Percentiles rank a stretch among this genome's conserved stretches.
Conservation (phyloP, 2,888 invertebrate genomes). For the Pasiphila rectangulata region DNA sequence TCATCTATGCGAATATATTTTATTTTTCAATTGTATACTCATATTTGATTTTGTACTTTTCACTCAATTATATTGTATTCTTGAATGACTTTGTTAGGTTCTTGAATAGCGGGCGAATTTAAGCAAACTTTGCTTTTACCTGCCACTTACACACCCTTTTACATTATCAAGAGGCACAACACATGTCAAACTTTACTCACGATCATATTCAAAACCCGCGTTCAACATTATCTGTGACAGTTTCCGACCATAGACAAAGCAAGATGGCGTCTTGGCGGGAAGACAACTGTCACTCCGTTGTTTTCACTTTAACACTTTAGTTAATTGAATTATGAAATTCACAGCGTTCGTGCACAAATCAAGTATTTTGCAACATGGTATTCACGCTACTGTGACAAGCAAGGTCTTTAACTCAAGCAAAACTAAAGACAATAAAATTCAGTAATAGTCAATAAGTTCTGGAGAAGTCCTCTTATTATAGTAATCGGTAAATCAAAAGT, state of each 20-base stretch:
- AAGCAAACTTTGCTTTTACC: no score
- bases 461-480: no score
- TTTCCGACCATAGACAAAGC: conserved; percentile 42
- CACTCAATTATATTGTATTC: no score
- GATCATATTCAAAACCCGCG: conserved; percentile 76
- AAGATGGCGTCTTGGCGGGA: conserved; percentile 47
- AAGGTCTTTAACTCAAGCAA: background rate
- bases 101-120: no score
- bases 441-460: no score
- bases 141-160: no score
- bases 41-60: no score
- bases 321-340: conserved; percentile 4
- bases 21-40: no score
- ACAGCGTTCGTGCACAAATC: background rate
- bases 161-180: no score
- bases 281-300: conserved; percentile 36
- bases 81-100: no score
- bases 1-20: no score
- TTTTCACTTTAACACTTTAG: conserved; percentile 20
- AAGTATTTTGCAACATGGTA: background rate
- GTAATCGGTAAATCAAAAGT: background rate
- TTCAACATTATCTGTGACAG: conserved; percentile 64
- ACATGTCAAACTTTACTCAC: conserved; percentile 49
- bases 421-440: no score
- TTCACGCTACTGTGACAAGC: conserved; percentile 2